Evolutionary conservation across 1,140 invertebrate species (phyloP), one percentile per base, ranked within the genome.

Genomic region (Meteorus sp.): DNA sequence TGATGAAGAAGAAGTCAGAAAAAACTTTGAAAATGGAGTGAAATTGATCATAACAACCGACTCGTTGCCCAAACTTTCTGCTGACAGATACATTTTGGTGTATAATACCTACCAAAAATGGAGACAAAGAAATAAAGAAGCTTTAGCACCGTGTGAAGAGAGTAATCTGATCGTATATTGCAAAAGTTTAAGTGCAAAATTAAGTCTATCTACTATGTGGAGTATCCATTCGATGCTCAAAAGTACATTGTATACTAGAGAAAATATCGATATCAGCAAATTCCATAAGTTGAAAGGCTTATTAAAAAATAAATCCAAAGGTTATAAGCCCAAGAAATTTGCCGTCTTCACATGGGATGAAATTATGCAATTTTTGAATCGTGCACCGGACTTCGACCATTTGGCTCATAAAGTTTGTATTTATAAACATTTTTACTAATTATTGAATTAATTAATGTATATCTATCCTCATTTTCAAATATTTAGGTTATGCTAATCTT

Each of bases 401-500:
- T 61, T 56, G 25, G 53, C 3, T 54, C 9, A 29, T 58, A 58
- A 50, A 37, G 37, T 51, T 55, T 56, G 39, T 56, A 59, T 51
- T 63, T 44, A 56, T 35, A 44, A 25, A 22, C 25, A 17, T 31
- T 31, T 50, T 13, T 15, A 55, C 31, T 55, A 33, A 56, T 58
- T 52, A 44, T 45, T 54, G 6, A 45, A 31, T 37, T 1, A 19
- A 37, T 31, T 19, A 3, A 56, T 33, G 2, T 13, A 56, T 45
- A 20, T 51, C n/a, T 22, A 17, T 1, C 2, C 52, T 61, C 25
- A 51, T 50, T 54, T 35, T 47, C 50, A 22, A 44, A 47, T 56
- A 35, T 43, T 50, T 31, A 65, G 58, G 63, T 62, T 62, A 56
- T 62, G 33, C 63, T 67, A 39, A 56, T 65, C 15, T 55, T 67